Evolutionary conservation across 2,888 invertebrate species (phyloP), one percentile per base, ranked within the genome.

Genomic region (Nephrotoma guestfalica): DNA sequence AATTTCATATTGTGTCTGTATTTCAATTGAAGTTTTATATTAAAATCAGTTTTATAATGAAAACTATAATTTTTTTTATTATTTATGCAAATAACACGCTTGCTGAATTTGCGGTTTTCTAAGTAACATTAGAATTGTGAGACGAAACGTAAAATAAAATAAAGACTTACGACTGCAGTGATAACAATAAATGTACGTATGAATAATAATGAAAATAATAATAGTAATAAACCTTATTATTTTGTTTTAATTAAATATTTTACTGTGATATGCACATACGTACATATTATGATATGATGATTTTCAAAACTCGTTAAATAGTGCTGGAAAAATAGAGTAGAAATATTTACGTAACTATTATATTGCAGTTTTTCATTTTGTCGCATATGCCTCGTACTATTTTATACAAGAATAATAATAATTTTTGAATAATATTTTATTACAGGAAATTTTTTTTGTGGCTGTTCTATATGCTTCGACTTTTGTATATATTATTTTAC

Each of bases 41-140:
- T 84, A 84, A 84, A 84, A 84, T 84, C 4, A 41, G 41, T 41
- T 41, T 84, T 84, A 40, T 41, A 84, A 13, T 84, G 18, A 84
- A 41, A 71, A 71, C 71, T 71, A 71, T 6, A 71, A 71, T 83
- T 83, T n/a, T 41, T 41, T 41, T 15, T 41, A 15, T 84, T 84
- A 84, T 84, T 84, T 84, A 84, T 84, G 41, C 42, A 42, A 84
- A 84, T 90, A 90, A 90, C 89, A 89, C 89, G 88, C 89, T 89
- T 89, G 90, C 90, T 90, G 90, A 90, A 89, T 89, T 89, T 90
- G 90, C 89, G 90, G 90, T 90, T 90, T 90, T 88, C 86, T 41
- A 15, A 88, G 89, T 89, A 90, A 90, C 89, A 88, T 88, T 88
- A 90, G 89, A 90, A 88, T 88, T 89, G 89, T 90, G 89, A 89